Evolutionary conservation across 2,888 invertebrate genomes (phyloP), one percentile per base, ranked within the genome.

Genomic region (Pristionchus exspectatus): DNA sequence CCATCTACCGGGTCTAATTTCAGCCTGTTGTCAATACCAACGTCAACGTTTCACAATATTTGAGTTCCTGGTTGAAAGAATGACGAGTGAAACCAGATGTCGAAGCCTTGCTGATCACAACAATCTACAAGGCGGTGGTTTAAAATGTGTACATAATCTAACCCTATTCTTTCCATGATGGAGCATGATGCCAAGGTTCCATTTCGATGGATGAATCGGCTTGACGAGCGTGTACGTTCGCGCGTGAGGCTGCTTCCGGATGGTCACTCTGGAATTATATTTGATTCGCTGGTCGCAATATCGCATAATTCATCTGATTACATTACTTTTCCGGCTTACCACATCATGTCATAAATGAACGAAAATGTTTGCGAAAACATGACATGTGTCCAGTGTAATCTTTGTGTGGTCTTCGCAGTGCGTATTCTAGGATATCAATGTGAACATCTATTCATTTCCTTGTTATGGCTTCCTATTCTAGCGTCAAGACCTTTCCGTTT

Each of bases 101-200:
- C 9, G 30, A 74, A 33, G 38, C 38, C 38, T 38, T 38, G 38
- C 38, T 38, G 38, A 5, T 38, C 38, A 38, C 38, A 3, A 38
- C 38, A 38, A 38, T 2, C 38, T 21, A 21, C 59, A 27, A 27
- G n/a, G n/a, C n/a, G n/a, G 30, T 81, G 10, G 10, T 24, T 81
- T 69, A 10, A 16, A 24, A 27, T 24, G 27, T 3, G 24, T 69
- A 24, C 63, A 12, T 1, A 50, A 24, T 63, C 89, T 63, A 1
- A 89, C 89, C 24, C 83, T 16, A 33, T 89, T 89, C 50, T 89
- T 89, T 59, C 66, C 72, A 3, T 89, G 27, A 69, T 89, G 89
- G 12, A 89, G 89, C 18, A n/a, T 27, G 83, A 89, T 89, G 14
- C 89, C 89, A 27, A 89, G 81, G 21, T 81, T 83, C 87, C 87